These are phyloP conservation scores for Oxystoma pomonae DNA, from an alignment of 2,888 invertebrate genomes.

Conservation along the genomic window DNA sequence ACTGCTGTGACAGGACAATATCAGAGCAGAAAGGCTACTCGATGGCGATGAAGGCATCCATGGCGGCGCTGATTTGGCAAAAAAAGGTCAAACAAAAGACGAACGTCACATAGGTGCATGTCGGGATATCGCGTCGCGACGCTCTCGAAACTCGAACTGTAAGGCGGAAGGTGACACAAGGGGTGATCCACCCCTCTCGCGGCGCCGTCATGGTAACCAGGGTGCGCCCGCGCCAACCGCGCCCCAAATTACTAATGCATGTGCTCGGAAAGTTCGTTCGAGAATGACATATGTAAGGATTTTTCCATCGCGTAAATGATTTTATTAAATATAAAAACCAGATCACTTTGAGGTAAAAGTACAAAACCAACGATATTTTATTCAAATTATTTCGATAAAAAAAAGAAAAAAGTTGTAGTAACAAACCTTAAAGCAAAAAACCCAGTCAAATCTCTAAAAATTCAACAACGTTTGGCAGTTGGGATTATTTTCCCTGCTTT, in stretches of 20 bases:
- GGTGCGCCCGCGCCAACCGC: slow-evolving; percentile 38
- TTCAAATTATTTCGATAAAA: too few relatives aligned
- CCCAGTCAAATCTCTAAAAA: too few relatives aligned
- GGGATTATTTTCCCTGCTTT: too few relatives aligned
- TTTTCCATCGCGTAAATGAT: too few relatives aligned
- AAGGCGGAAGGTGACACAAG: slow-evolving; percentile 45
- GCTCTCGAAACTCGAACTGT: slow-evolving; percentile 52
- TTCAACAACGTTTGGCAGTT: too few relatives aligned
- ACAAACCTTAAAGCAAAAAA: too few relatives aligned
- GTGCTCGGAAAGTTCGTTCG: slow-evolving; percentile 47
- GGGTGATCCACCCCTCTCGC: slow-evolving; percentile 38
- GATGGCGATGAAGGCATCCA: slow-evolving; percentile 13
- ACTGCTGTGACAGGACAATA: slow-evolving; percentile 99
- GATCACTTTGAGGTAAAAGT: too few relatives aligned
- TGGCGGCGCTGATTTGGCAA: slow-evolving; percentile 30
- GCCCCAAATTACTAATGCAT: slow-evolving; percentile 49
- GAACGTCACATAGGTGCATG: slow-evolving; percentile 37
- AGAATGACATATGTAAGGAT: too few relatives aligned
- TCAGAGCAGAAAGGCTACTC: slow-evolving; percentile 55
- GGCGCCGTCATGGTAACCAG: slow-evolving; percentile 46
- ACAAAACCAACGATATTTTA: too few relatives aligned
- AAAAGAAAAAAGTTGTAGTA: too few relatives aligned
- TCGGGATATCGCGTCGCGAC: slow-evolving; percentile 44
- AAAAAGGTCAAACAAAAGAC: background rate
- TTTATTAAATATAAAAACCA: too few relatives aligned